Conservation (phyloP, 2,797 vertebrate species). For the Melopsittacus undulatus region DNA sequence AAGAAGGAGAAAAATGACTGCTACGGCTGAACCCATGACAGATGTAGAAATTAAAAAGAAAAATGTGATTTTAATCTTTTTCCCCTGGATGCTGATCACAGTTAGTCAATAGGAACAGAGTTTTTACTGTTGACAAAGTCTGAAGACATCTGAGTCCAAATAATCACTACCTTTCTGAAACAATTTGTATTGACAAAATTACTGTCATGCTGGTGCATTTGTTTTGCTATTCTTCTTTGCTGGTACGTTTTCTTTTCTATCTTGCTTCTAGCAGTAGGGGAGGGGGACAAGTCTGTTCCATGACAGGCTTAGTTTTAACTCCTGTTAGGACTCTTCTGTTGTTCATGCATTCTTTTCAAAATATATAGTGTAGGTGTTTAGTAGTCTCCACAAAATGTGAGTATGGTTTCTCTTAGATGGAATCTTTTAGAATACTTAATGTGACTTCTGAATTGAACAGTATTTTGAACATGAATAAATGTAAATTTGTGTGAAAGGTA, state of each 20-base stretch:
- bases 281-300: neutral
- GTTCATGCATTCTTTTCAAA: neutral
- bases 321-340: neutral
- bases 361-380: neutral
- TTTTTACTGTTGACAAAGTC: neutral
- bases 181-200: neutral
- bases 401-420: neutral
- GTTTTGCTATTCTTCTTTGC: neutral
- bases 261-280: neutral
- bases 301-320: neutral
- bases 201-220: neutral
- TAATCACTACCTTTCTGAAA: neutral
- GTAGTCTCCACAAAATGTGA: neutral
- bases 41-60: neutral
- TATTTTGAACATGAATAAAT: neutral
- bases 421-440: neutral
- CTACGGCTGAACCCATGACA: too few species aligned
- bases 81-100: neutral
- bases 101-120: neutral
- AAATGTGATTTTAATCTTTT: neutral
- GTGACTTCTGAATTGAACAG: neutral
- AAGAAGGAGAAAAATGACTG: too few species aligned
- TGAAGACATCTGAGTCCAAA: neutral
- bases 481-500: neutral
- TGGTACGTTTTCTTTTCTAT: neutral